These are phyloP conservation scores for Sminthurinus aureus DNA, from an alignment of 2,888 invertebrate species.

Conservation along the genomic window DNA sequence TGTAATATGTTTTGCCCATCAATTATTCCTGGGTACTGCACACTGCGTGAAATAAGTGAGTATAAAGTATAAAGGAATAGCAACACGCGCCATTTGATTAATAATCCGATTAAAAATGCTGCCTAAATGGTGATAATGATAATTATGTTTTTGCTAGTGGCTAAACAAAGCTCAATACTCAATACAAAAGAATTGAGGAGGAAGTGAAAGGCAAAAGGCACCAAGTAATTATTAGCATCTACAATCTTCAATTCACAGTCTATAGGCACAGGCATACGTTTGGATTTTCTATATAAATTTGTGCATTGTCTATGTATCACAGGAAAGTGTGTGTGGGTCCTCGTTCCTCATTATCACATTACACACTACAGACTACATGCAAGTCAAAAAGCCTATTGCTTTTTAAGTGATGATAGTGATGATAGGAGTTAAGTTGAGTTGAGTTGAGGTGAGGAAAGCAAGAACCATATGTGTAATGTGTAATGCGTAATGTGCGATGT, in stretches of 20 bases:
- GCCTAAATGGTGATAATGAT: neutral
- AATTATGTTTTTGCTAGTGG: neutral
- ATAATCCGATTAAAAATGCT: constrained; percentile 11
- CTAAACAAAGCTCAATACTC: neutral
- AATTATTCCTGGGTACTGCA: neutral
- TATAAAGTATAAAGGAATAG: neutral
- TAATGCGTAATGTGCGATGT: neutral
- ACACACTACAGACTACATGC: constrained; percentile 15
- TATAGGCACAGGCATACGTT: no score
- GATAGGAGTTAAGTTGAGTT: neutral
- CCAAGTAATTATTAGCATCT: neutral
- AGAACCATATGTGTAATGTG: neutral
- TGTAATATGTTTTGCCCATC: neutral
- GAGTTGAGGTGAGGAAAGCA: neutral
- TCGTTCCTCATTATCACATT: constrained; percentile 41
- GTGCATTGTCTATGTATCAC: constrained; percentile 1
- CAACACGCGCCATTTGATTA: constrained; percentile 4
- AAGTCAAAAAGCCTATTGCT: neutral
- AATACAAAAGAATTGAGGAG: neutral
- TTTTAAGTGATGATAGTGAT: constrained; percentile 21
- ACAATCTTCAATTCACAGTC: no score
- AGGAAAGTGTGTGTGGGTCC: constrained; percentile 4
- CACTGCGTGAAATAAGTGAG: neutral
- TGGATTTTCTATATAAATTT: no score
- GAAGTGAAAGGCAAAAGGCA: neutral